These are phyloP conservation scores for Sebastes taczanowskii DNA, from an alignment of 2,797 vertebrate genomes.

Conservation along the genomic window DNA sequence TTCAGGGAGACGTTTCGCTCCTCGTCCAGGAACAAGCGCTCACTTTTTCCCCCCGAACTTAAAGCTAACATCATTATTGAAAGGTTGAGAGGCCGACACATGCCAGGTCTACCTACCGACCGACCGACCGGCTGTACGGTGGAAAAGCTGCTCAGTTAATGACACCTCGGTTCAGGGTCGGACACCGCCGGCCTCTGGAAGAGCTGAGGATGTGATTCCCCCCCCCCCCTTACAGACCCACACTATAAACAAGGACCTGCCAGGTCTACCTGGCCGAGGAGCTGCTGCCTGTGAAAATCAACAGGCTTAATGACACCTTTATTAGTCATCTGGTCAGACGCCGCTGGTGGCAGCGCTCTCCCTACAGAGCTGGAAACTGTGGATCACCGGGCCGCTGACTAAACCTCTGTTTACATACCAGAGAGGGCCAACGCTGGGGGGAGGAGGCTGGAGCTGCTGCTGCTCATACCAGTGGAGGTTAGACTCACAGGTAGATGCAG, in stretches of 20 bases:
- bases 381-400: slow-evolving; percentile 73
- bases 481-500: neutral
- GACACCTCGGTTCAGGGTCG: slow-evolving; percentile 56
- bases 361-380: slow-evolving; percentile 76
- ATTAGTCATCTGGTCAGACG: slow-evolving; percentile 70
- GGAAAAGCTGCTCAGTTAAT: slow-evolving; percentile 54
- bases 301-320: slow-evolving; percentile 72
- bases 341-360: slow-evolving; percentile 62
- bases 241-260: slow-evolving; percentile 69
- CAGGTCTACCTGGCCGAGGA: slow-evolving; percentile 57
- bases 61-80: slow-evolving; percentile 63
- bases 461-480: too few relatives aligned
- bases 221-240: slow-evolving; percentile 4
- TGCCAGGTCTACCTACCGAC: slow-evolving; percentile 19
- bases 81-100: slow-evolving; percentile 38
- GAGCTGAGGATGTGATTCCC: slow-evolving; percentile 24
- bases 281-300: slow-evolving; percentile 51
- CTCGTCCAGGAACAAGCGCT: slow-evolving; percentile 51
- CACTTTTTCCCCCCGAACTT: slow-evolving; percentile 55
- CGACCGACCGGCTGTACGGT: neutral
- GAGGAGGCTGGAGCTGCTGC: slow-evolving; percentile 5
- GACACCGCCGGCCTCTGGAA: slow-evolving; percentile 35
- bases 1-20: slow-evolving; percentile 41
- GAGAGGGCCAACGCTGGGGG: slow-evolving; percentile 56
- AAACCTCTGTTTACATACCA: slow-evolving; percentile 74